These are phyloP conservation scores for Petrolisthes manimaculis DNA, from an alignment of 2,888 invertebrate genomes.

Conservation along the genomic window DNA sequence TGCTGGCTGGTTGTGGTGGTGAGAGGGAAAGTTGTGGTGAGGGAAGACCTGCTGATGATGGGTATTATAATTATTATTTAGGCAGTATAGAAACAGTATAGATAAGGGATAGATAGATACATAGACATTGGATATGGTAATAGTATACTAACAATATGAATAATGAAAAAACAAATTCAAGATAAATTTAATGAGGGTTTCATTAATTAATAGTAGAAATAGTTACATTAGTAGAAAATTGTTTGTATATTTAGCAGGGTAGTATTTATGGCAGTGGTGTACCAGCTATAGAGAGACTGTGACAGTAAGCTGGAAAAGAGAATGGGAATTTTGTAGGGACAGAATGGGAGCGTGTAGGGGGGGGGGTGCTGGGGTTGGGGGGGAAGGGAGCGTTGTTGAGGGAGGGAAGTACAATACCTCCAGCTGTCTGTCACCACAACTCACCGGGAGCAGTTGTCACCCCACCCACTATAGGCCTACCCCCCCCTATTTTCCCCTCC, in stretches of 20 bases:
- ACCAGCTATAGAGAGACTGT: no score
- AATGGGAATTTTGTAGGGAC: background rate
- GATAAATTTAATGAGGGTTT: no score
- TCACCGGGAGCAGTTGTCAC: background rate
- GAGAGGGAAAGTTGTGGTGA: background rate
- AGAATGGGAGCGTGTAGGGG: background rate
- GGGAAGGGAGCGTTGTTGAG: background rate
- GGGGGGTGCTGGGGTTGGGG: background rate
- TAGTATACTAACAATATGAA: no score
- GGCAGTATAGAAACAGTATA: no score
- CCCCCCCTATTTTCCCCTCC: conserved; percentile 8
- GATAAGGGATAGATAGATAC: no score
- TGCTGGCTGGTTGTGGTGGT: background rate
- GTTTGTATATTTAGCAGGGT: background rate
- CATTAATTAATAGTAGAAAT: no score
- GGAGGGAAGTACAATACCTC: background rate
- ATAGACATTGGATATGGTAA: no score
- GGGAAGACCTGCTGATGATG: background rate
- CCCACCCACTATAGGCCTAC: no score
- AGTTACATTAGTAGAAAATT: no score
- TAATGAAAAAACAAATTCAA: no score
- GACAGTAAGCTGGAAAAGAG: no score
- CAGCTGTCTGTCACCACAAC: conserved; percentile 18
- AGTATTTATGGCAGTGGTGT: no score
- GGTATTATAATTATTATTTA: background rate